Percentiles rank a stretch among this genome's conserved stretches.
Evolutionary conservation across 30 jellyfish, hydroid and myxozoan species (phyloP).

Genomic region (Cassiopea xamachana): DNA sequence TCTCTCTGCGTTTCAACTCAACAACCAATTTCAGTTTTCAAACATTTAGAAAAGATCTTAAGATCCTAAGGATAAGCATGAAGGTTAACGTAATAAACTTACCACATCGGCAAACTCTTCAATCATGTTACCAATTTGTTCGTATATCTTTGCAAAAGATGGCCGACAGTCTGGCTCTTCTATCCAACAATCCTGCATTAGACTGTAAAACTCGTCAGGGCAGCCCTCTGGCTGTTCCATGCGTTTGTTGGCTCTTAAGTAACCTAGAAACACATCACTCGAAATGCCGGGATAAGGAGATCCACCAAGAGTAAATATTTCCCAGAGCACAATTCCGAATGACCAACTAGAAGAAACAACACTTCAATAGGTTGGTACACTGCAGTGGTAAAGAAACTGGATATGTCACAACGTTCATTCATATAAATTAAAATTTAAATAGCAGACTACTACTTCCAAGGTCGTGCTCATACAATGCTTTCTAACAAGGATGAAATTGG

Average conservation of each 20-base stretch:
- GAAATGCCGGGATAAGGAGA: constrained; percentile 99
- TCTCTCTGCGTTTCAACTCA: too few relatives aligned
- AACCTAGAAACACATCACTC: constrained; percentile 74
- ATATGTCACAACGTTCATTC: too few relatives aligned
- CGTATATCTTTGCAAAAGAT: constrained; percentile 66
- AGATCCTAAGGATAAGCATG: not conserved
- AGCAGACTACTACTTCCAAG: too few relatives aligned
- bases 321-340: constrained; percentile 96
- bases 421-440: too few relatives aligned
- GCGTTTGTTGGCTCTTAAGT: constrained; percentile 70
- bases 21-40: too few relatives aligned
- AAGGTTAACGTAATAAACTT: not conserved
- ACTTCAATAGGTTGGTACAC: not conserved
- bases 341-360: constrained; percentile 87
- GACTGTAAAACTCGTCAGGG: constrained; percentile 81
- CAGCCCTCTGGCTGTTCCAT: constrained; percentile 95
- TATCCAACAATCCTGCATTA: constrained; percentile 94
- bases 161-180: constrained; percentile 90
- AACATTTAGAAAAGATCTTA: not conserved
- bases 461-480: too few relatives aligned
- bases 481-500: too few relatives aligned
- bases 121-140: constrained; percentile 61
- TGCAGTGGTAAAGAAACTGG: too few relatives aligned
- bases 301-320: constrained; percentile 94
- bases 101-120: constrained; percentile 54